Evolutionary conservation across 1,140 invertebrate genomes (phyloP), one percentile per base, ranked within the genome.

Genomic region (Triops longicaudatus): DNA sequence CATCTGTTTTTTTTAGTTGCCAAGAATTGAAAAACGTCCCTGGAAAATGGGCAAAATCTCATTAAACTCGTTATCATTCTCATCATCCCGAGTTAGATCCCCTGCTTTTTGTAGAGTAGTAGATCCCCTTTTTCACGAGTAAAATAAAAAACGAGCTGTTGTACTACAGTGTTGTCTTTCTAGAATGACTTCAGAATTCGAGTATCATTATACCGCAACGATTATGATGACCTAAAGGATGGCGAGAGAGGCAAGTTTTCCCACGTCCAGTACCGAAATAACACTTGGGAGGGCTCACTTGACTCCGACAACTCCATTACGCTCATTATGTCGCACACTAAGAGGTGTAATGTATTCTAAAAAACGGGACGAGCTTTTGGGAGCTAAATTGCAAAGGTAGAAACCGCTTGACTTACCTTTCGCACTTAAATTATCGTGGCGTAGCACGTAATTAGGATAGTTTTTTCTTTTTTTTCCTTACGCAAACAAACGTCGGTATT

Each of bases 31-130:
- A 63, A 63, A 63, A 63, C 50, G 50, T 63, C 50, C 50, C 3
- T 2, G 50, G 17, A 63, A 63, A 5, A 14, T 0, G 50, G 50
- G 10, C 10, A 63, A 63, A 63, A 14, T 63, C 50, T 63, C 50
- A 63, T 63, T 63, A 63, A 63, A 63, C 50, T 63, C 50, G n/a
- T 63, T 63, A 63, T 63, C 50, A 63, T 63, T 22, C 50, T 63
- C 50, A 63, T 63, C 50, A 63, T 63, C 22, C 50, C 50, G 50
- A 63, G n/a, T 63, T 63, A 63, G 50, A 63, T 63, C 50, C 50
- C 50, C 50, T 63, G 50, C 17, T 63, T 63, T 63, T 63, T 63
- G 50, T 1, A 14, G n/a, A 22, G 50, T 6, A 22, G 17, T n/a
- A 63, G 6, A 63, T n/a, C 14, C 0, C 50, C 14, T 17, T 4